A percentile compares a stretch with the other conserved stretches of the same genome.
Conservation (phyloP, 2,888 invertebrate species). For the Plagiodera versicolora region DNA sequence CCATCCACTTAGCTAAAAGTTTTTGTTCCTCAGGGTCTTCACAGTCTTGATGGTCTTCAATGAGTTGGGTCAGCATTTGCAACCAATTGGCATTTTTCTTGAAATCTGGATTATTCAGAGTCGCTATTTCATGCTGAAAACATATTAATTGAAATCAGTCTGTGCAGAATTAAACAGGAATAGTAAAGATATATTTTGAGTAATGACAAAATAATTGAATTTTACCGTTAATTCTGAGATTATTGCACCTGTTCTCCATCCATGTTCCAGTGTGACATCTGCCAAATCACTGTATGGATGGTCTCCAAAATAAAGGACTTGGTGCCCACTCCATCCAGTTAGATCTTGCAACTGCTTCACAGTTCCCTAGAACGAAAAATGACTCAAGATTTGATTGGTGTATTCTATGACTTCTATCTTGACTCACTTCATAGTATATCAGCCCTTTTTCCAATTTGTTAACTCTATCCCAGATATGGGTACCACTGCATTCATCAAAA, state of each 20-base stretch:
- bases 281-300: slow-evolving; percentile 97
- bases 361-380: slow-evolving; percentile 72
- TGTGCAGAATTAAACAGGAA: not conserved
- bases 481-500: slow-evolving; percentile 78
- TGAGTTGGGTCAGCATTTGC: slow-evolving; percentile 86
- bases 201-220: not conserved
- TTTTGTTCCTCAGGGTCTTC: slow-evolving; percentile 68
- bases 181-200: not conserved
- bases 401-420: not conserved
- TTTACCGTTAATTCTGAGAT: slow-evolving; percentile 88
- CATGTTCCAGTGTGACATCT: slow-evolving; percentile 93
- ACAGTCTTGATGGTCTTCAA: slow-evolving; percentile 86
- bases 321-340: slow-evolving; percentile 90
- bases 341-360: slow-evolving; percentile 87
- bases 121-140: slow-evolving; percentile 85
- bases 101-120: slow-evolving; percentile 79
- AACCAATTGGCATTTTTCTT: slow-evolving; percentile 89
- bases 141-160: slow-evolving; percentile 2
- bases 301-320: slow-evolving; percentile 96
- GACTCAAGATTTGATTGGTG: not conserved
- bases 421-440: slow-evolving; percentile 82
- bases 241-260: slow-evolving; percentile 97
- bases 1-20: slow-evolving; percentile 77
- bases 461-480: slow-evolving; percentile 91
- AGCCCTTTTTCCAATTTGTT: slow-evolving; percentile 81